Conservation (phyloP, 1,140 invertebrate species). For the Drosophila eugracilis region DNA sequence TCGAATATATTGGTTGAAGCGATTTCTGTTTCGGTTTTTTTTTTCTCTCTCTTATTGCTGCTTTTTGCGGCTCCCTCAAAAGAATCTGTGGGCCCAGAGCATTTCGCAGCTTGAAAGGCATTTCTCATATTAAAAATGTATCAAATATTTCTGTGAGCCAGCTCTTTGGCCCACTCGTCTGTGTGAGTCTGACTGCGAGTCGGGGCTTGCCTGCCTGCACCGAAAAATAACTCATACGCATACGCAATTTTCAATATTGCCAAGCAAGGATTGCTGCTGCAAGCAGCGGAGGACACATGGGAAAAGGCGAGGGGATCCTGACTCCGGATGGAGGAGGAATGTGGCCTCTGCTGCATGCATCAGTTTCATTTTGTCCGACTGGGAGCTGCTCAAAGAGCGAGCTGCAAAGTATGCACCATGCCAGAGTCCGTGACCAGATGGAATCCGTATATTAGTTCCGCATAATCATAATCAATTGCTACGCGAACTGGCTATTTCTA, state of each 20-base stretch:
- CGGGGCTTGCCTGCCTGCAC: conserved; percentile 33
- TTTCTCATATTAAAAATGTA: conserved; percentile 81
- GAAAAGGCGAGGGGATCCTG: background rate
- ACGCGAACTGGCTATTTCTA: background rate
- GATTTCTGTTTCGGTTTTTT: conserved; percentile 9
- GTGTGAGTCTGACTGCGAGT: too few species aligned
- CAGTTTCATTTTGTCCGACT: conserved; percentile 40
- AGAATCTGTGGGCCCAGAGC: conserved; percentile 54
- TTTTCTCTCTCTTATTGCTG: too few species aligned
- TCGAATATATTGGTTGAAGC: conserved; percentile 12
- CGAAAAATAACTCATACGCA: conserved; percentile 71
- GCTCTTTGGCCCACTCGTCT: conserved; percentile 29
- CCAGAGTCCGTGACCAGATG: conserved; percentile 1
- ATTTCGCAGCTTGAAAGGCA: conserved; percentile 75
- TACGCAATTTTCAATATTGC: conserved; percentile 81
- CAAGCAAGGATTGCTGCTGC: conserved; percentile 24
- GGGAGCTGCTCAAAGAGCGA: conserved; percentile 45
- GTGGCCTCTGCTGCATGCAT: conserved; percentile 38
- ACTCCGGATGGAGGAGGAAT: conserved; percentile 14
- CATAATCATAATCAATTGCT: conserved; percentile 35
- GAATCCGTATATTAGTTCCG: conserved; percentile 7
- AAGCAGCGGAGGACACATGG: background rate
- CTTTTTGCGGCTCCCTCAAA: conserved; percentile 36
- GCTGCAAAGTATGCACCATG: conserved; percentile 5
- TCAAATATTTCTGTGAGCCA: conserved; percentile 73